Base-by-base conservation (phyloP, 2,888 invertebrate species). In the Argynnis bischoffii region DNA sequence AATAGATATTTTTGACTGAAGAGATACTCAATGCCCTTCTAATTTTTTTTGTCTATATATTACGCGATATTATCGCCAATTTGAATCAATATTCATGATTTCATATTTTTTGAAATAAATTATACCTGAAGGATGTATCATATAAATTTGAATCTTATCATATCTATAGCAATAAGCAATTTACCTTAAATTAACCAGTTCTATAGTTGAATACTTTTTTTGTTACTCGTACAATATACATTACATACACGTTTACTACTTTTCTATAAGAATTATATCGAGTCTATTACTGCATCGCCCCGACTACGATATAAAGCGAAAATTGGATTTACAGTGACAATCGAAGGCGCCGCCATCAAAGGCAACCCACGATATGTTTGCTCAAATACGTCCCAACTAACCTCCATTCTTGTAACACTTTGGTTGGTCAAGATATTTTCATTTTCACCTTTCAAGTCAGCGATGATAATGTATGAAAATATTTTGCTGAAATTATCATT, bases 291-390 rank as follows among this genome's bases (percentile, higher is more conserved):
- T 73, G 72, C 72, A 74, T 78, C 79, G 78, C 81, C 84, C 87
- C 82, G 85, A 86, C 88, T 83, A 78, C 88, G 86, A 88, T 92
- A 89, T 90, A 88, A 86, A 89, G 88, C 87, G 87, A 87, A 90
- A 93, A 93, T 93, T 92, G 90, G 87, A 92, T 93, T 93, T 90
- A 87, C 85, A 88, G 87, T 91, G 89, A 92, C 91, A 89, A 92
- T 90, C 86, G 90, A 81, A 87, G 85, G 87, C 86, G 86, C 85
- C 87, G 84, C 90, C 86, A 88, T 92, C 90, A 91, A 90, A 90
- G 82, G 83, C 86, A 82, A 86, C 86, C 90, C 88, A 83, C 84
- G 81, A 84, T 83, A 89, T 87, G 83, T 89, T 88, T 86, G 80
- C 85, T 84, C 83, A 89, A 86, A 88, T 88, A 88, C 81, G 85